Percentiles rank a stretch among this genome's conserved stretches.
Conservation (phyloP, 2,113 vertebrate genomes). For the Mirounga angustirostris region DNA sequence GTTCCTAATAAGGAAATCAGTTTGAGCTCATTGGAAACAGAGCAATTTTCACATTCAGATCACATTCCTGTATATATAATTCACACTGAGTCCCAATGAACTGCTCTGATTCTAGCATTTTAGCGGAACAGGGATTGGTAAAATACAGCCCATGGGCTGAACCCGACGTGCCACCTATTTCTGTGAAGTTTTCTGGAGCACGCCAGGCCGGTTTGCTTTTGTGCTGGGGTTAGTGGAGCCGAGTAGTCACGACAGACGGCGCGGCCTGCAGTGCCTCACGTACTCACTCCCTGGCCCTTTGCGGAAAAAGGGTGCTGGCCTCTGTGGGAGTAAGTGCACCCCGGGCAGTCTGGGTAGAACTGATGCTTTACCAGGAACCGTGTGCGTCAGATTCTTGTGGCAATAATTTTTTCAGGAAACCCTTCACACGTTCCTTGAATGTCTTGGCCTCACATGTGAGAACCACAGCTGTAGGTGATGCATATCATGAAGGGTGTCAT, state of each 20-base stretch:
- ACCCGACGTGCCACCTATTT: neutral
- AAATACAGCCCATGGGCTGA: neutral
- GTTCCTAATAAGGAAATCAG: neutral
- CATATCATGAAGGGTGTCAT: neutral
- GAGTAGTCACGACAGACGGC: neutral
- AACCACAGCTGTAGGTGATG: neutral
- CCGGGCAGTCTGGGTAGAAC: neutral
- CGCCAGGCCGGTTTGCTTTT: neutral
- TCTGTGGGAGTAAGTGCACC: neutral
- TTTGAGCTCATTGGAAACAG: neutral
- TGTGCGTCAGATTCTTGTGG: neutral
- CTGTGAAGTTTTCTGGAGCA: neutral
- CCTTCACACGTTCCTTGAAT: neutral
- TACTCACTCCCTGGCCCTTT: neutral
- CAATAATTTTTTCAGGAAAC: neutral
- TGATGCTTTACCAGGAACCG: neutral
- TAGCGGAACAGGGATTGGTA: neutral
- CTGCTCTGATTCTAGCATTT: neutral
- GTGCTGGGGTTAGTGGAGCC: rapidly evolving
- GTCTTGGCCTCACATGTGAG: neutral
- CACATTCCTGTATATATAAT: neutral
- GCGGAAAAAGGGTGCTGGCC: neutral
- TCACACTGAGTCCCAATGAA: neutral
- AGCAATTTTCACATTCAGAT: neutral
- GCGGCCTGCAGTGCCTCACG: neutral